Evolutionary conservation across 2,113 vertebrate species (phyloP), one percentile per base, ranked within the genome.

Genomic region (Periophthalmodon schlosseri): DNA sequence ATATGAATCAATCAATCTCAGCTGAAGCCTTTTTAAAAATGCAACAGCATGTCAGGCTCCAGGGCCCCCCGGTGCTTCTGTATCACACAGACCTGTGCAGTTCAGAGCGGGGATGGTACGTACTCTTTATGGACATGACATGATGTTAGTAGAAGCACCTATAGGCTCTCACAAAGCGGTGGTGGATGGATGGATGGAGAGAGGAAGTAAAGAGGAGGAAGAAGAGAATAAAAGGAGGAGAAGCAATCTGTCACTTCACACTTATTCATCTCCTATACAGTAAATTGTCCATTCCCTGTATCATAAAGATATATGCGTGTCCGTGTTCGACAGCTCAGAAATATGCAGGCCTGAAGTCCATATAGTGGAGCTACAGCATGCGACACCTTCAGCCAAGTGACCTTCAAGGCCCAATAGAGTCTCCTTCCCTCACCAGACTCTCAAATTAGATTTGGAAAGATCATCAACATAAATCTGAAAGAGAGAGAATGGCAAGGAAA

Each of bases 391-490:
- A 78, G 79, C 74, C 74, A 68, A 66, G 67, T 86, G 89, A 92
- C 91, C 88, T 92, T 90, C 89, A 89, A 83, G 86, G 80, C 68
- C 83, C 84, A 68, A 81, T 70, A 72, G 70, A 81, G 81, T 75
- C 76, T 21, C 70, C 61, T 21, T 78, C 9, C 36, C 70, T 78
- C 81, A 68, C 79, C 49, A 70, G 79, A 74, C 80, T 80, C 80
- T 68, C 39, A 80, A 85, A 89, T 91, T 85, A 84, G 82, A 88
- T 89, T 84, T 76, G 68, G 64, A 82, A 87, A 88, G 82, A 91
- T 89, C 84, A 88, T 89, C 88, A 88, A 78, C 89, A 87, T 86
- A 84, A 86, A 89, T 89, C 87, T 80, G 72, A 87, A 87, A 85
- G 81, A 81, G 76, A 50, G 18, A 44, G 72, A 82, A 76, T 71